phyloP scores from a whole-genome alignment of 2,797 vertebrate species.

The Apogon hyalosoma region DNA sequence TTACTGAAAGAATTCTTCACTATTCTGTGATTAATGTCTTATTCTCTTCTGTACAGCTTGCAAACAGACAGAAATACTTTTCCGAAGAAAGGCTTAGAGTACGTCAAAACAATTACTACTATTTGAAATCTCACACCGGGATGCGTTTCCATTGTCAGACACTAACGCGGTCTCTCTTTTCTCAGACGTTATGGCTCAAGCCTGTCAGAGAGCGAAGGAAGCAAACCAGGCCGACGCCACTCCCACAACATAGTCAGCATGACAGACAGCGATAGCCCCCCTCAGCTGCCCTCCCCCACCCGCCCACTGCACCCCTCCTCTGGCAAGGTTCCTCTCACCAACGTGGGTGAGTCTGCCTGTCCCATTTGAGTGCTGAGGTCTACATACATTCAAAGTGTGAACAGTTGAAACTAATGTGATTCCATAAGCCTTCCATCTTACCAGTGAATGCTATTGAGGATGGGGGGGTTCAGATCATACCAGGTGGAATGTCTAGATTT shows the following conservation, averaged over 20 bases:
- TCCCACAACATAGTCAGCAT: slow-evolving; percentile 89
- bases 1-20: neutral
- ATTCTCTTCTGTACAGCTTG: slow-evolving; percentile 78
- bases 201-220: slow-evolving; percentile 84
- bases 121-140: slow-evolving; percentile 5
- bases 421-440: slow-evolving; percentile 24
- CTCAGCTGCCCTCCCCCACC: slow-evolving; percentile 92
- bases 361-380: slow-evolving; percentile 43
- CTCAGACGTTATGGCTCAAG: slow-evolving; percentile 88
- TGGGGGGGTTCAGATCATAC: slow-evolving; percentile 1
- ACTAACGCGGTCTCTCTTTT: slow-evolving; percentile 13
- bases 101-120: slow-evolving; percentile 54
- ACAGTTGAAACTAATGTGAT: slow-evolving; percentile 35
- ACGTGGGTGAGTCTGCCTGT: slow-evolving; percentile 89
- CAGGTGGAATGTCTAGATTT: slow-evolving; percentile 13
- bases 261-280: slow-evolving; percentile 88
- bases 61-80: slow-evolving; percentile 93
- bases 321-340: slow-evolving; percentile 89
- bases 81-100: slow-evolving; percentile 97
- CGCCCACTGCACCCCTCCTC: slow-evolving; percentile 83
- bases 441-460: slow-evolving; percentile 7
- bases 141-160: slow-evolving; percentile 6
- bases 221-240: slow-evolving; percentile 91
- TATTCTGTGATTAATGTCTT: slow-evolving; percentile 22
- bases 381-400: slow-evolving; percentile 42